Conservation (phyloP, 2,888 invertebrate species). For the Lissonota sp. region DNA sequence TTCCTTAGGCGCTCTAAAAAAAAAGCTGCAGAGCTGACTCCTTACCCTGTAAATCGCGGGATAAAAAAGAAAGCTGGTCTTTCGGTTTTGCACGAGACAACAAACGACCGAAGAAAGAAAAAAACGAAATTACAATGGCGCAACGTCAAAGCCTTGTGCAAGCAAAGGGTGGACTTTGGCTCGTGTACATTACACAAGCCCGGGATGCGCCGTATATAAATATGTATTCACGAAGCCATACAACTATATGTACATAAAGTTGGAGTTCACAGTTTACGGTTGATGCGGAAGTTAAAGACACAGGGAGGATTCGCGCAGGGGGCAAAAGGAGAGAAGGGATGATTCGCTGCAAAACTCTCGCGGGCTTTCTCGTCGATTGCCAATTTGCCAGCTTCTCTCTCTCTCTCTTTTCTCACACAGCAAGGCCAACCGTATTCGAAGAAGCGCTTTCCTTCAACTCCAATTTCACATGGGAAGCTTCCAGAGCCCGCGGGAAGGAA, state of each 20-base stretch:
- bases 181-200: constrained; percentile 6
- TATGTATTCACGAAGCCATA: not conserved
- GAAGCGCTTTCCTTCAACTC: constrained; percentile 50
- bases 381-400: constrained; percentile 54
- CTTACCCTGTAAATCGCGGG: constrained; percentile 29
- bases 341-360: constrained; percentile 10
- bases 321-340: too few relatives aligned
- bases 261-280: constrained; percentile 26
- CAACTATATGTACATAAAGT: constrained; percentile 29
- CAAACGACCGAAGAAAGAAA: not conserved
- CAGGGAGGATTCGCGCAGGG: constrained; percentile 6
- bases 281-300: constrained; percentile 50
- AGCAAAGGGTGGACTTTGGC: constrained; percentile 3
- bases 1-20: not conserved
- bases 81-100: constrained; percentile 8
- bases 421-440: constrained; percentile 6
- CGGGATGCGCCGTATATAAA: not conserved
- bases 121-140: constrained; percentile 21
- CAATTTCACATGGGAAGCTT: constrained; percentile 39
- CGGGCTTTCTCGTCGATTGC: constrained; percentile 50
- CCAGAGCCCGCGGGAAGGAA: constrained; percentile 3
- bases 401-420: not conserved
- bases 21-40: constrained; percentile 25
- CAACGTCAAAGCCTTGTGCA: constrained; percentile 24
- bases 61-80: constrained; percentile 14